Conservation (phyloP, 2,113 vertebrate species). For the Apus apus region DNA sequence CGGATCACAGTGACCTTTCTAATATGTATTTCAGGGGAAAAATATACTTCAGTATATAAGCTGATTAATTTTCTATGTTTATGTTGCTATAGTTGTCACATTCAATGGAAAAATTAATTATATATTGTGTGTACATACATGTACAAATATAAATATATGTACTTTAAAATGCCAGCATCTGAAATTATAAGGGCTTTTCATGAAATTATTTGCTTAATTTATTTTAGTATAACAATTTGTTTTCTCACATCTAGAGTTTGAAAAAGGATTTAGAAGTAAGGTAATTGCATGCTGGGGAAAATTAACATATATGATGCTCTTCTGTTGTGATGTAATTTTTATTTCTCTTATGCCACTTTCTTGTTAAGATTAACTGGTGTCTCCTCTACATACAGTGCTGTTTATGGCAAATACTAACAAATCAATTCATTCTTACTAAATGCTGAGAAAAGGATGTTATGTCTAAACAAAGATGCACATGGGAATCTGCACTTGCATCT, state of each 20-base stretch:
- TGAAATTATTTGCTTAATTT: conserved; percentile 60
- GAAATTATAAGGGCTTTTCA: conserved; percentile 56
- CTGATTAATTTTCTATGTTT: conserved; percentile 77
- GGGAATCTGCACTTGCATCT: conserved; percentile 57
- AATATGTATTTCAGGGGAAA: conserved; percentile 63
- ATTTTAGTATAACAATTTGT: conserved; percentile 34
- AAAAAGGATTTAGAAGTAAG: conserved; percentile 44
- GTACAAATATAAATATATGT: conserved; percentile 68
- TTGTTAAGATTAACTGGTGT: not conserved
- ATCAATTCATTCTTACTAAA: conserved; percentile 65
- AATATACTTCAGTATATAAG: conserved; percentile 75
- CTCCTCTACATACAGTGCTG: conserved; percentile 45
- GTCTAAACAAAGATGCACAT: conserved; percentile 68
- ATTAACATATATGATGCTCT: not conserved
- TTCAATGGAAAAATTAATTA: conserved; percentile 66
- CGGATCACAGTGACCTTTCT: conserved; percentile 78
- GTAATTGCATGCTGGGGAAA: conserved; percentile 9
- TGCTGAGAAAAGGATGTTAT: conserved; percentile 52
- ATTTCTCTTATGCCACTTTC: conserved; percentile 43
- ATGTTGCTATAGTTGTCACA: conserved; percentile 56
- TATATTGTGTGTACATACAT: conserved; percentile 62
- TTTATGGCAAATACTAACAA: conserved; percentile 73
- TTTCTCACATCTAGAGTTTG: conserved; percentile 5
- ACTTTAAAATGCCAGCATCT: conserved; percentile 61
- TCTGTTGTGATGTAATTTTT: conserved; percentile 1